Evolutionary conservation across 1,140 invertebrate species (phyloP).

Genomic region (Danaus plexippus): DNA sequence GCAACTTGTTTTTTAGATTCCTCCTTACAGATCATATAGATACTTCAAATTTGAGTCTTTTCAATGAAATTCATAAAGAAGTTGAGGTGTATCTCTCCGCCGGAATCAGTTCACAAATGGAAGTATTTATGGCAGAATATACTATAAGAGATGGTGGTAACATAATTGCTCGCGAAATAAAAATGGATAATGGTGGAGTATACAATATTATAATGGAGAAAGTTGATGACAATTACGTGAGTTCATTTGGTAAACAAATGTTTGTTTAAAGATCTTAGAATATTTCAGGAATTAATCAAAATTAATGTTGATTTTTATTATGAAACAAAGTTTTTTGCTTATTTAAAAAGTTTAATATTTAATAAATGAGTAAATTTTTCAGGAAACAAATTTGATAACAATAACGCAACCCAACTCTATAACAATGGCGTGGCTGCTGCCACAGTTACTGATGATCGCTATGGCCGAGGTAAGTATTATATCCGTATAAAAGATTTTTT

Average conservation of each 20-base stretch:
- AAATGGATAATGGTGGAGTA: constrained; percentile 72
- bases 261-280: too few relatives aligned
- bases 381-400: constrained; percentile 43
- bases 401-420: constrained; percentile 78
- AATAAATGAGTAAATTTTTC: constrained; percentile 26
- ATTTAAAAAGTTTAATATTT: constrained; percentile 1
- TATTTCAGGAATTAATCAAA: too few relatives aligned
- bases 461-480: constrained; percentile 69
- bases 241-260: constrained; percentile 15
- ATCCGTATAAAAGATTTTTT: too few relatives aligned
- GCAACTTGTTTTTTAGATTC: constrained; percentile 31
- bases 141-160: constrained; percentile 32
- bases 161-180: constrained; percentile 30
- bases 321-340: too few relatives aligned
- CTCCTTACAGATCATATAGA: constrained; percentile 23
- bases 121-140: constrained; percentile 57
- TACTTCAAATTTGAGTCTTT: constrained; percentile 48
- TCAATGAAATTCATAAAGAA: constrained; percentile 39
- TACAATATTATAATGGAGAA: constrained; percentile 71
- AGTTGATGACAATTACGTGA: constrained; percentile 29
- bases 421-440: constrained; percentile 83
- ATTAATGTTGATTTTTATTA: too few relatives aligned
- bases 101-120: constrained; percentile 41
- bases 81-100: constrained; percentile 32
- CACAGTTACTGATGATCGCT: constrained; percentile 88